phyloP scores from a whole-genome alignment of 2,888 invertebrate genomes.

The Dendrolimus pini region DNA sequence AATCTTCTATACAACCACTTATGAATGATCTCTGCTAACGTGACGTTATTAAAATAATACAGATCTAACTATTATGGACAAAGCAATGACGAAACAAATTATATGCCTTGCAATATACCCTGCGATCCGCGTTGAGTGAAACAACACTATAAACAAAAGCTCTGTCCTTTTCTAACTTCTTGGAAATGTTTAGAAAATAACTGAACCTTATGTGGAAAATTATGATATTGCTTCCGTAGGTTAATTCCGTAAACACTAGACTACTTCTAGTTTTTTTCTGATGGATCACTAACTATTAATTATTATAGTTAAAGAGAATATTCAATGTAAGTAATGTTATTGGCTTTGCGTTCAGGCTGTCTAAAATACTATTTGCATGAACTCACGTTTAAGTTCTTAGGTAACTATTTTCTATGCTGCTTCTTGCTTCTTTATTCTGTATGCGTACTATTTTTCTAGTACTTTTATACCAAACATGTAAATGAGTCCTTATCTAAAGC shows the following conservation, averaged over 20 bases:
- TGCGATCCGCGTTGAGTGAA: slow-evolving; percentile 20
- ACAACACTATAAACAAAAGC: slow-evolving; percentile 31
- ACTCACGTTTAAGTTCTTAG: too few relatives aligned
- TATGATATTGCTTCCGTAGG: not conserved
- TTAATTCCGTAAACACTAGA: not conserved
- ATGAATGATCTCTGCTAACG: not conserved
- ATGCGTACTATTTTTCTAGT: too few relatives aligned
- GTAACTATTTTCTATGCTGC: too few relatives aligned
- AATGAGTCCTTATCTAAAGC: too few relatives aligned
- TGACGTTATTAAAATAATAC: not conserved
- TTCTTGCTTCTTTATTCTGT: too few relatives aligned
- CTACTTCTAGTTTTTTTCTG: too few relatives aligned
- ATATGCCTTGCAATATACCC: slow-evolving; percentile 29
- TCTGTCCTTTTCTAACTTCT: slow-evolving; percentile 15
- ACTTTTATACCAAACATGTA: too few relatives aligned
- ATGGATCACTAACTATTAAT: too few relatives aligned
- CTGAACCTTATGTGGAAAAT: not conserved
- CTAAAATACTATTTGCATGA: too few relatives aligned
- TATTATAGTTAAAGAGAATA: too few relatives aligned
- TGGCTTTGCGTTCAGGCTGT: too few relatives aligned
- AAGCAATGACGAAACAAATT: slow-evolving; percentile 31
- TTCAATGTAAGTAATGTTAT: too few relatives aligned
- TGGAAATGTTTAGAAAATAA: not conserved
- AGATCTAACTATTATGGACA: not conserved
- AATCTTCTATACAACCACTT: not conserved